phyloP scores from a whole-genome alignment of 1,140 invertebrate genomes.

The Anagrus nilaparvatae region DNA sequence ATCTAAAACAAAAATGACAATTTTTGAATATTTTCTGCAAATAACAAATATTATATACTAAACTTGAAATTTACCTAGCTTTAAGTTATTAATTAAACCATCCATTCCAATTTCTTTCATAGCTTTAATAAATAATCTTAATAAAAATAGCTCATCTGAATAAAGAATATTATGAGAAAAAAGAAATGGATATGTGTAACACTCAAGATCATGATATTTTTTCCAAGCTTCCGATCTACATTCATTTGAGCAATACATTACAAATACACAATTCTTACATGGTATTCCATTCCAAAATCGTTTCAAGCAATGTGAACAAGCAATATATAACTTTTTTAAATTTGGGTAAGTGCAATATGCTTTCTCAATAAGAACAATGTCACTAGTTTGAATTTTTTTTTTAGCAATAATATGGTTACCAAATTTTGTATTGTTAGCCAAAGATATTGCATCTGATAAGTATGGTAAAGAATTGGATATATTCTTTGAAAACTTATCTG shows the following conservation, averaged over 20 bases:
- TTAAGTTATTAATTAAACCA: too few relatives aligned
- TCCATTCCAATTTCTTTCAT: too few relatives aligned
- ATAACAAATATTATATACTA: too few relatives aligned
- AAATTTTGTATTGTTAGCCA: background rate
- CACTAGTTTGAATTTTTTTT: background rate
- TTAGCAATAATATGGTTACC: conserved; percentile 4
- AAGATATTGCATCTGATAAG: background rate
- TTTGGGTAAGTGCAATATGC: background rate
- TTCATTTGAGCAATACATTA: conserved; percentile 2
- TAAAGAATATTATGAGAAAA: conserved; percentile 21
- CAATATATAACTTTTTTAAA: background rate
- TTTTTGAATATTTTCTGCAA: too few relatives aligned
- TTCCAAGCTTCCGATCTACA: conserved; percentile 3
- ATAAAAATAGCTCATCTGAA: too few relatives aligned
- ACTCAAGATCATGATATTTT: conserved; percentile 1
- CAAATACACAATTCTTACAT: background rate
- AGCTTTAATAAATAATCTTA: too few relatives aligned
- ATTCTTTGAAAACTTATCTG: background rate
- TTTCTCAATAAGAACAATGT: background rate
- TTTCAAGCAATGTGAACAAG: conserved; percentile 3
- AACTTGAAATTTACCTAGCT: too few relatives aligned
- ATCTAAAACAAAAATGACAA: too few relatives aligned
- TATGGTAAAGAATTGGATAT: background rate
- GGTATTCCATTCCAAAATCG: background rate
- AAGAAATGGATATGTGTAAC: too few relatives aligned